Conservation (phyloP, 1,140 invertebrate species). For the Orius insidiosus region DNA sequence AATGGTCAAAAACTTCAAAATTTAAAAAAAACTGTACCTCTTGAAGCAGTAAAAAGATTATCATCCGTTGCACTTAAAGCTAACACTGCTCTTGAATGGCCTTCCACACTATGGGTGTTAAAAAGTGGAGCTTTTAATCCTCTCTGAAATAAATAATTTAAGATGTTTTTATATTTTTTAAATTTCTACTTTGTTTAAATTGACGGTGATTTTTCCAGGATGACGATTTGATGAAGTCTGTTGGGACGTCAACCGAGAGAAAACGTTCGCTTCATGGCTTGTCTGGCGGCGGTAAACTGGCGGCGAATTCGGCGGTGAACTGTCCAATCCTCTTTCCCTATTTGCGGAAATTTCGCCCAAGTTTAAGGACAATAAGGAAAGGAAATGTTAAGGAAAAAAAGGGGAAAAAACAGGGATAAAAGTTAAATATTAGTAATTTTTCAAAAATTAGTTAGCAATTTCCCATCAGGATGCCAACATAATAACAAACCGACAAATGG, state of each 20-base stretch:
- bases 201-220: slow-evolving; percentile 42
- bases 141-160: slow-evolving; percentile 23
- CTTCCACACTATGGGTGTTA: slow-evolving; percentile 64
- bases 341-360: neutral
- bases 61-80: slow-evolving; percentile 56
- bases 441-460: too few relatives aligned
- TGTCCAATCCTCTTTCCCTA: slow-evolving; percentile 34
- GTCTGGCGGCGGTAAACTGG: slow-evolving; percentile 39
- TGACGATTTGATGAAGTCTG: slow-evolving; percentile 27
- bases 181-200: slow-evolving; percentile 41
- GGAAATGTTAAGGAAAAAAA: too few relatives aligned
- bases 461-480: too few relatives aligned
- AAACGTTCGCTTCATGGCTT: slow-evolving; percentile 59
- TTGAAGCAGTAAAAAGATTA: slow-evolving; percentile 57
- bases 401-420: too few relatives aligned
- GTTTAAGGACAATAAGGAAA: too few relatives aligned
- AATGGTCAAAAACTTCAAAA: neutral
- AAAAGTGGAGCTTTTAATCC: slow-evolving; percentile 42
- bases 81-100: slow-evolving; percentile 66
- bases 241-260: slow-evolving; percentile 52
- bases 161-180: neutral
- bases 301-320: slow-evolving; percentile 44
- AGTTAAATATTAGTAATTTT: too few relatives aligned
- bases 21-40: too few relatives aligned
- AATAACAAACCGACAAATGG: too few relatives aligned